Percentiles rank a stretch among this genome's conserved stretches.
Evolutionary conservation across 2,888 invertebrate genomes (phyloP).

Genomic region (Drosophila limbata): DNA sequence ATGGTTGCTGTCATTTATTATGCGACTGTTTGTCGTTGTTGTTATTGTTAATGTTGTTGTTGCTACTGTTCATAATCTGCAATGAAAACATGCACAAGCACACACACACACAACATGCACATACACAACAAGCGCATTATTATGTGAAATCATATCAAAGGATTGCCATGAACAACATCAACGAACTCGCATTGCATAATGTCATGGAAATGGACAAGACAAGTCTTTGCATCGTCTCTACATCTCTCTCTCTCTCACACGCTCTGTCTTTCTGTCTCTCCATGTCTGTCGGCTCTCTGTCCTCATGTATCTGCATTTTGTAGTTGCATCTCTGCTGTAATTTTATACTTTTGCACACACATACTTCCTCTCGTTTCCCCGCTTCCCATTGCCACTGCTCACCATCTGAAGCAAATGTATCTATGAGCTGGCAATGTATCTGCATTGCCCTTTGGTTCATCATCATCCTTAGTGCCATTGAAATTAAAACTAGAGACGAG

Average conservation of each 20-base stretch:
- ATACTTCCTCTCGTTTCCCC: background rate
- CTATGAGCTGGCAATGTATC: conserved; percentile 49
- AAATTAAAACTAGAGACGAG: conserved; percentile 36
- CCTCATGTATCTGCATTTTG: conserved; percentile 19
- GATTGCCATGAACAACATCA: conserved; percentile 68
- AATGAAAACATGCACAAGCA: conserved; percentile 68
- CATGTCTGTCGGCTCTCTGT: conserved; percentile 2
- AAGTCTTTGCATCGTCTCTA: conserved; percentile 18
- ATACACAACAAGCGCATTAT: conserved; percentile 56
- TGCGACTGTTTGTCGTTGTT: conserved; percentile 43
- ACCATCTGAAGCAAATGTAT: conserved; percentile 44
- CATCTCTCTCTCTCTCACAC: background rate
- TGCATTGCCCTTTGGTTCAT: conserved; percentile 46
- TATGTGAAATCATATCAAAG: conserved; percentile 80
- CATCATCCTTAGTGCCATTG: conserved; percentile 47
- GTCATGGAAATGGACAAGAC: conserved; percentile 45
- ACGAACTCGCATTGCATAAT: conserved; percentile 73
- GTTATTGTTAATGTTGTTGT: conserved; percentile 28
- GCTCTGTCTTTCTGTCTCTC: background rate
- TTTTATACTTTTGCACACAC: conserved; percentile 60
- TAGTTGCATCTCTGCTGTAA: conserved; percentile 55
- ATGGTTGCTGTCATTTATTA: conserved; percentile 57
- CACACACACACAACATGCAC: conserved; percentile 13
- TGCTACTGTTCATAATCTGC: conserved; percentile 73
- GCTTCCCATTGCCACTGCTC: background rate